Conservation (phyloP, 2,888 invertebrate species). For the Melanostoma mellinum region DNA sequence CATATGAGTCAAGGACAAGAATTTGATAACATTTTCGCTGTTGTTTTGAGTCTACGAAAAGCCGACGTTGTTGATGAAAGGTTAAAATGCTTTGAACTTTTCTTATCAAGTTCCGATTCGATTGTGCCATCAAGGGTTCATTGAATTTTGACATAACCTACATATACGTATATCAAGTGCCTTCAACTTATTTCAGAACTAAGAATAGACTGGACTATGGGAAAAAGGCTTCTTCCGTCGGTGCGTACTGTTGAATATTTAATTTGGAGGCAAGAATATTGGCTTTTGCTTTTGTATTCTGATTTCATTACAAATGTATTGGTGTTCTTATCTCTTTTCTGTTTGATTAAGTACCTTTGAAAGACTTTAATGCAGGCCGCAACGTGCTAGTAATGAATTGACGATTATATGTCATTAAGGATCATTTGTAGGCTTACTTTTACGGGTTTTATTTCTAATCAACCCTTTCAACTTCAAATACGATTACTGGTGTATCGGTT, state of each 20-base stretch:
- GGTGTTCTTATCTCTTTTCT: neutral
- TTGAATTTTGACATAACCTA: too few relatives aligned
- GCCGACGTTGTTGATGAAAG: neutral
- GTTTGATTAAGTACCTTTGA: neutral
- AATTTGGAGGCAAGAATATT: too few relatives aligned
- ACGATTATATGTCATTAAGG: slow-evolving; percentile 21
- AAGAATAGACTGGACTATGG: too few relatives aligned
- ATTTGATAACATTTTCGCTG: neutral
- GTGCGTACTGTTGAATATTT: too few relatives aligned
- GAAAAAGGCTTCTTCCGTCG: too few relatives aligned
- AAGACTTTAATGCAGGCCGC: neutral
- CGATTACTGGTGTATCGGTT: too few relatives aligned
- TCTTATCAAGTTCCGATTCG: neutral
- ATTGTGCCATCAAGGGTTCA: too few relatives aligned
- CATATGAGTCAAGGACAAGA: slow-evolving; percentile 27
- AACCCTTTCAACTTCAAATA: neutral
- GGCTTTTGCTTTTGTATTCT: too few relatives aligned
- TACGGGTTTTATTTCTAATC: neutral
- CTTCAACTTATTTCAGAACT: too few relatives aligned
- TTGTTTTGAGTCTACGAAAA: neutral
- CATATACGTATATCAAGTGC: too few relatives aligned
- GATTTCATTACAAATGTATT: too few relatives aligned
- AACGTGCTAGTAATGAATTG: neutral
- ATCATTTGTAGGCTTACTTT: slow-evolving; percentile 8
- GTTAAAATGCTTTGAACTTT: neutral